These are phyloP conservation scores for Scalopus aquaticus DNA, from an alignment of 2,113 vertebrate species.

Conservation along the genomic window DNA sequence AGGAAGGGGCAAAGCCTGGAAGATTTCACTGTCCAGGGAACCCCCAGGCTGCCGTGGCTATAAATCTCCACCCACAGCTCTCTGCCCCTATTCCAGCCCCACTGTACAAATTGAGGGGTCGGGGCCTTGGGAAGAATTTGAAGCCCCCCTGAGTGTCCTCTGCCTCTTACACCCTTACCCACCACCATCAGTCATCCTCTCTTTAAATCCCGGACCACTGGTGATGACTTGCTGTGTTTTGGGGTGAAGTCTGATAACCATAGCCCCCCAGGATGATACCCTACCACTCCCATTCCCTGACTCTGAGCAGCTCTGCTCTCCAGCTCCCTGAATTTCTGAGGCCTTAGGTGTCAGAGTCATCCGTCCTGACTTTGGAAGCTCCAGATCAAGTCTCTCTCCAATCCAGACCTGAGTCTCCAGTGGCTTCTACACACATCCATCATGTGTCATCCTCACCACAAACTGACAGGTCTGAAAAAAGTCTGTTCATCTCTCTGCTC, in stretches of 20 bases:
- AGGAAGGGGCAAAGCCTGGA: background rate
- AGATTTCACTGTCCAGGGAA: background rate
- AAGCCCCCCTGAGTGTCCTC: rapidly evolving
- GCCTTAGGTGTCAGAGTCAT: background rate
- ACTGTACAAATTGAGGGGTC: rapidly evolving
- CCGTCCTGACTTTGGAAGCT: background rate
- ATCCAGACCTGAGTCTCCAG: background rate
- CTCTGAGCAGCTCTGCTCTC: background rate
- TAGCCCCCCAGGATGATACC: background rate
- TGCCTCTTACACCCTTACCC: background rate
- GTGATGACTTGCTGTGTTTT: background rate
- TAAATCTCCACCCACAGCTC: no score
- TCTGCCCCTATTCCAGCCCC: no score
- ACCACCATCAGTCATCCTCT: rapidly evolving
- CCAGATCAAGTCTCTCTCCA: background rate
- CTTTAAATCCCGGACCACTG: background rate
- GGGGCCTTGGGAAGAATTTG: background rate
- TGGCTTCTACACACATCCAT: background rate
- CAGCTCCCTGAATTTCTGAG: background rate
- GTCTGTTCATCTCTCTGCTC: background rate
- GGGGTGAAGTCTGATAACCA: background rate
- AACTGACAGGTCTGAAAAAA: background rate
- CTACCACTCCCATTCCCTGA: background rate
- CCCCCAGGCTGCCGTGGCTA: background rate
- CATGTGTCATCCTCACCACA: no score